phyloP scores from a whole-genome alignment of 2,113 vertebrate species.

The Bubo bubo region DNA sequence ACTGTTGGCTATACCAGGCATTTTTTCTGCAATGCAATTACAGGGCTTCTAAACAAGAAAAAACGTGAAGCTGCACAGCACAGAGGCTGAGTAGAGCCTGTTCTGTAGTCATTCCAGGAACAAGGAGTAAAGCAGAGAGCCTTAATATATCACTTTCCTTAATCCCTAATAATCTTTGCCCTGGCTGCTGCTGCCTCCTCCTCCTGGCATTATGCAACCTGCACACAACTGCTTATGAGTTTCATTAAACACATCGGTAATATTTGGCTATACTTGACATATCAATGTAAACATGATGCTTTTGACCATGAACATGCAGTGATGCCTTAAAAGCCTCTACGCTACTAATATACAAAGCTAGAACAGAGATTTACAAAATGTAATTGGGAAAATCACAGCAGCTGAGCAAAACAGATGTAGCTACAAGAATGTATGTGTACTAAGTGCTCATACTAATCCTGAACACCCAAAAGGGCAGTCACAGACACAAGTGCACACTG shows the following conservation, averaged over 20 bases:
- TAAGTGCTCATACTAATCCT: background rate
- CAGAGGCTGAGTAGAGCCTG: background rate
- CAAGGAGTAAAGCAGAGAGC: background rate
- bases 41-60: background rate
- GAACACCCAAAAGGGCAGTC: background rate
- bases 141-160: background rate
- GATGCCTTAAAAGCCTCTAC: constrained; percentile 28
- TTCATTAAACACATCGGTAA: background rate
- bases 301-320: background rate
- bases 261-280: background rate
- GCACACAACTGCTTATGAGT: background rate
- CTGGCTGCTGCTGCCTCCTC: background rate
- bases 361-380: background rate
- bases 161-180: background rate
- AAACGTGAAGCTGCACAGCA: background rate
- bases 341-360: constrained; percentile 16
- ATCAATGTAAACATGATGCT: background rate
- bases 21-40: background rate
- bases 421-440: background rate
- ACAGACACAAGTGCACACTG: background rate
- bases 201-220: background rate
- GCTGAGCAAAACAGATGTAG: background rate
- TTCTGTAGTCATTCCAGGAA: background rate
- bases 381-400: background rate
- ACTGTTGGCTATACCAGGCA: background rate